Percentiles rank a stretch among this genome's conserved stretches.
Conservation (phyloP, 2,113 vertebrate genomes). For the Parus major region DNA sequence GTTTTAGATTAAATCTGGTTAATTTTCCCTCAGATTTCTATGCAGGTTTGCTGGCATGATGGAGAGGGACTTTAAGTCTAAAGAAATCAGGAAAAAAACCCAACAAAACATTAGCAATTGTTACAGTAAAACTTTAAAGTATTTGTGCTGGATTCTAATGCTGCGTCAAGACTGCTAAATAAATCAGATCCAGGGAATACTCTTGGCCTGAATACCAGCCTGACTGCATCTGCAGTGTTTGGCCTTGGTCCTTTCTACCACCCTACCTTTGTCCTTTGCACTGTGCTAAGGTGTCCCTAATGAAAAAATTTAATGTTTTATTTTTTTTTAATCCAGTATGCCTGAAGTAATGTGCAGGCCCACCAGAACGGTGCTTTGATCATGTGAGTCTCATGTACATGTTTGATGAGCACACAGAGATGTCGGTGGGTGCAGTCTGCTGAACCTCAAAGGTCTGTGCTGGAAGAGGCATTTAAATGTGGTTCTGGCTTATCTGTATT, state of each 20-base stretch:
- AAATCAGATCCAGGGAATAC: background rate
- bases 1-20: background rate
- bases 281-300: background rate
- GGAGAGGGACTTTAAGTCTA: background rate
- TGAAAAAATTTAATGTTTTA: background rate
- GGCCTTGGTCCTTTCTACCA: background rate
- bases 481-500: background rate
- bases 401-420: background rate
- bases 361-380: background rate
- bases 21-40: background rate
- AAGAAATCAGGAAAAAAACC: background rate
- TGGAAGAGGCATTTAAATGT: background rate
- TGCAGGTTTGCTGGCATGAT: background rate
- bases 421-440: background rate
- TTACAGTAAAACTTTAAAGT: background rate
- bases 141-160: background rate
- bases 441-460: background rate
- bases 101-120: background rate
- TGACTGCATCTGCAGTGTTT: background rate
- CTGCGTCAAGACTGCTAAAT: background rate
- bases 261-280: background rate
- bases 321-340: background rate
- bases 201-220: background rate
- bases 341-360: background rate
- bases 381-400: rapidly evolving